Evolutionary conservation across 2,113 vertebrate species (phyloP), one percentile per base, ranked within the genome.

Genomic region (Gymnarchus niloticus): DNA sequence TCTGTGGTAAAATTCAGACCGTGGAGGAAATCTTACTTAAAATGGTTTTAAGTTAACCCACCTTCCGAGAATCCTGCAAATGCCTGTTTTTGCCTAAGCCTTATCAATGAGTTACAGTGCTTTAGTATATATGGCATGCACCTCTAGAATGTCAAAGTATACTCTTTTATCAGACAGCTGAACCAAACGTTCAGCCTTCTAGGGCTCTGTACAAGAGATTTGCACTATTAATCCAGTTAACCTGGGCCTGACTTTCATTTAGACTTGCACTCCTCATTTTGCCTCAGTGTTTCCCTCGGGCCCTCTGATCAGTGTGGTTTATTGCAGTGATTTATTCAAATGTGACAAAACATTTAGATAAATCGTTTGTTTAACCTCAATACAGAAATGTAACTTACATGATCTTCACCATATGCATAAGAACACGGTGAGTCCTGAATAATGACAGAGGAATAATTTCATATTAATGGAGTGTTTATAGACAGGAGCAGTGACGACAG

Each of bases 141-240:
- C 21, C 76, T 49, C 33, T 46, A 81, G n/a, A n/a, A 48, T 81
- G 48, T 25, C 33, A 9, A n/a, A 81, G 78, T 49, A 85, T 57
- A 81, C 41, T 46, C 37, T 8, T 23, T 25, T 46, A 61, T 84
- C 56, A 84, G 23, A 61, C 12, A 61, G n/a, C n/a, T 56, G 28
- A 41, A 57, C 73, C 56, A 73, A 56, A 52, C n/a, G 41, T 52
- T 59, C 7, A 10, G 82, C 19, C 19, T 23, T 61, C 23, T 25
- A 28, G 3, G 37, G n/a, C 37, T 69, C 44, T 21, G 7, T 51
- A 14, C 28, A 12, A 48, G 73, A 85, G 37, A 49, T 49, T 85
- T 85, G 41, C 56, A 49, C 23, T 49, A 41, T 86, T 81, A 49
- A 82, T 73, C 85, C 41, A 69, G 85, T 83, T 76, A 83, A 83